These are phyloP conservation scores for Datnioides undecimradiatus DNA, from an alignment of 2,113 vertebrate species.

Conservation along the genomic window DNA sequence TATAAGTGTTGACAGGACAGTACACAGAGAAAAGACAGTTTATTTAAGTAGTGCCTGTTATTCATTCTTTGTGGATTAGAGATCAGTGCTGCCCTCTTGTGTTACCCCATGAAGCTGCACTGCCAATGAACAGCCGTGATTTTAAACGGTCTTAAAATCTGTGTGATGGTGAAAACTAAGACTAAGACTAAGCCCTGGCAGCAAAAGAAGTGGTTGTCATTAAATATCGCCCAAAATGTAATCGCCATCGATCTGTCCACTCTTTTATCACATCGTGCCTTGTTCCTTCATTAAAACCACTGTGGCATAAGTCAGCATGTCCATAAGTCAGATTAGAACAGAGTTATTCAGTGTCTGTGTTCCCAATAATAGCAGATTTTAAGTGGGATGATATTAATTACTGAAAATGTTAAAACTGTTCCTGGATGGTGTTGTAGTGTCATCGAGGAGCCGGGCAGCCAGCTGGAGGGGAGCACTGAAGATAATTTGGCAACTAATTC, in stretches of 20 bases:
- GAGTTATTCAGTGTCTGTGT: constrained; percentile 23
- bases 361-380: constrained; percentile 21
- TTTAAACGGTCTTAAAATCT: background rate
- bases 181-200: background rate
- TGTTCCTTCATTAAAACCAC: background rate
- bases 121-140: background rate
- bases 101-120: constrained; percentile 50
- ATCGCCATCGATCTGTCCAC: background rate
- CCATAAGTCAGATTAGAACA: constrained; percentile 18
- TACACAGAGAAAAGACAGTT: constrained; percentile 16
- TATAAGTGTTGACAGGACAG: constrained; percentile 15
- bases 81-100: constrained; percentile 82
- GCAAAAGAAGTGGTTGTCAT: too few species aligned
- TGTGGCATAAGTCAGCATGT: constrained; percentile 17
- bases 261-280: background rate
- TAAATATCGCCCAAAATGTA: too few species aligned
- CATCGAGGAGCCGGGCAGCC: constrained; percentile 50
- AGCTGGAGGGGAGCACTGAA: constrained; percentile 51
- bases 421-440: constrained; percentile 18
- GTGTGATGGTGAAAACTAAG: background rate
- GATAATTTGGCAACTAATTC: constrained; percentile 51
- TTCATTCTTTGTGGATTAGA: constrained; percentile 39
- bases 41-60: constrained; percentile 28
- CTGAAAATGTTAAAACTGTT: constrained; percentile 13
- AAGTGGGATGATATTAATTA: constrained; percentile 10